Percentiles rank a stretch among this genome's conserved stretches.
phyloP scores from a whole-genome alignment of 1,140 invertebrate species.

The Leptoteleia sp. region DNA sequence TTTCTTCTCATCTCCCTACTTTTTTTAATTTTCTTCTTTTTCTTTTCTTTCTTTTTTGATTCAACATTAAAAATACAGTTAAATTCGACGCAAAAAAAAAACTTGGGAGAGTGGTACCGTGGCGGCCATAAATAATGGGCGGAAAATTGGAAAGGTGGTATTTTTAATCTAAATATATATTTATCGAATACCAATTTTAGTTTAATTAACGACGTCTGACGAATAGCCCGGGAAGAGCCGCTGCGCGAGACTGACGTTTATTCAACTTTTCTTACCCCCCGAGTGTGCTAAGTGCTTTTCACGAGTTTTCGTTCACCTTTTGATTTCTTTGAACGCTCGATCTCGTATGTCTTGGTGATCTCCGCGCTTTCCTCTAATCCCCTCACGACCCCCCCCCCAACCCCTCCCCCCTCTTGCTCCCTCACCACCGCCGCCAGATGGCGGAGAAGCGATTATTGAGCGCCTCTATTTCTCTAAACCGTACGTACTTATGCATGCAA shows the following conservation, averaged over 20 bases:
- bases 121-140: no score
- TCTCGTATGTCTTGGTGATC: slow-evolving; percentile 39
- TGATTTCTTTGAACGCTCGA: slow-evolving; percentile 34
- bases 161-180: slow-evolving; percentile 25
- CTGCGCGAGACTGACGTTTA: slow-evolving; percentile 32
- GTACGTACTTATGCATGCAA: slow-evolving; percentile 26
- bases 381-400: no score
- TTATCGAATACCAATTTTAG: slow-evolving; percentile 37
- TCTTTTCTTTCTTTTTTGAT: no score
- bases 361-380: slow-evolving; percentile 23
- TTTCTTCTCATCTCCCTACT: no score
- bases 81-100: no score
- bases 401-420: no score
- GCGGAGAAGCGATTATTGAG: neutral
- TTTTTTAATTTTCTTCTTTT: no score
- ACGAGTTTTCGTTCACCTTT: slow-evolving; percentile 33
- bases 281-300: slow-evolving; percentile 20
- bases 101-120: no score
- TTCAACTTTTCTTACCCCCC: slow-evolving; percentile 49
- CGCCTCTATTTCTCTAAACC: slow-evolving; percentile 20
- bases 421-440: slow-evolving; percentile 6
- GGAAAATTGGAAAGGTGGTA: no score
- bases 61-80: no score
- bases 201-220: slow-evolving; percentile 49
- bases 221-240: slow-evolving; percentile 23